Base-by-base conservation (phyloP, 2,888 invertebrate species). In the Drosophila formosana region DNA sequence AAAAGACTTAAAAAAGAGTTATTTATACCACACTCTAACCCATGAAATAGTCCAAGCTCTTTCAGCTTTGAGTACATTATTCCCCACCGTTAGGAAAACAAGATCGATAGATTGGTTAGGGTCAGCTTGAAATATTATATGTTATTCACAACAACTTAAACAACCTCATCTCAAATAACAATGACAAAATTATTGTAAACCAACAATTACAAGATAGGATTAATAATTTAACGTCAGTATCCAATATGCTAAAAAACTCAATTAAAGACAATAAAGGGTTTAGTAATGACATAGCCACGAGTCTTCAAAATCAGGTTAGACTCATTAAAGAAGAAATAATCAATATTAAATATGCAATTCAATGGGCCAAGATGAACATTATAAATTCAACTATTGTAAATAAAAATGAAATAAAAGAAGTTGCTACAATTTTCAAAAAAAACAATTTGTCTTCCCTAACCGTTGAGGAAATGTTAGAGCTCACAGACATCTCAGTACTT, bases 391-490 rank as follows among this genome's bases (percentile, higher is more conserved):
- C 39, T 8, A n/a, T 52, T n/a, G 7, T 52, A 39, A 52, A 52
- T n/a, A 13, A 52, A 8, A 26, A 3, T 3, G 6, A 51, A 37
- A 3, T 50, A 30, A 3, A 6, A 2, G 50, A 50, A 37, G 11
- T 50, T n/a, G n/a, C n/a, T n/a, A n/a, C n/a, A n/a, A n/a, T n/a
- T n/a, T n/a, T n/a, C n/a, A n/a, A n/a, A n/a, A n/a, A n/a, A n/a
- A n/a, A n/a, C n/a, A n/a, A n/a, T n/a, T n/a, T n/a, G n/a, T n/a
- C n/a, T n/a, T n/a, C n/a, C n/a, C n/a, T n/a, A n/a, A n/a, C n/a
- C n/a, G 28, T 52, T 28, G 52, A 52, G 7, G 28, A 51, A 52
- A 46, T 51, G 39, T 13, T 61, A 8, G 37, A 61, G 37, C 26
- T 61, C 11, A 9, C 9, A 1, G 52, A 61, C 11, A 13, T 61